Percentiles rank a stretch among this genome's conserved stretches.
Conservation (phyloP, 2,113 vertebrate species). For the Platichthys flesus region DNA sequence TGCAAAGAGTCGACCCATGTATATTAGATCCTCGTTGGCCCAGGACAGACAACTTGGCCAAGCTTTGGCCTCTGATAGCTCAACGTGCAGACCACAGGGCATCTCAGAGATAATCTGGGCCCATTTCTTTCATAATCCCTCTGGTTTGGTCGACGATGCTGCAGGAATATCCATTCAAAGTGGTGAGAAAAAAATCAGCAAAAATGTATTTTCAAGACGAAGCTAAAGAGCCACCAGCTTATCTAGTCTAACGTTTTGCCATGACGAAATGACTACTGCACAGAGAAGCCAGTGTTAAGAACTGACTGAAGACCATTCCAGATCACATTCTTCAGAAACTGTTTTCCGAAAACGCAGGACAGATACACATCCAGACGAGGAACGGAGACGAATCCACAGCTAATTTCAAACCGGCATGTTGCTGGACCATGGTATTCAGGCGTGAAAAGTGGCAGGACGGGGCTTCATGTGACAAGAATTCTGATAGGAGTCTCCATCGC, state of each 20-base stretch:
- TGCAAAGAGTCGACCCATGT: conserved; percentile 64
- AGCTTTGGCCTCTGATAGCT: conserved; percentile 66
- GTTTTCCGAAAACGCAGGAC: conserved; percentile 50
- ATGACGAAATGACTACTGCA: conserved; percentile 41
- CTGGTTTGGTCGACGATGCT: conserved; percentile 18
- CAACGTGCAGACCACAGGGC: conserved; percentile 72
- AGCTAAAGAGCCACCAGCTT: conserved; percentile 12
- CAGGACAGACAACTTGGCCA: conserved; percentile 59
- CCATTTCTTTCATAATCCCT: conserved; percentile 72
- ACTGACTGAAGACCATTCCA: conserved; percentile 48
- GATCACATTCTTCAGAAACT: conserved; percentile 50
- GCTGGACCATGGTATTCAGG: conserved; percentile 55
- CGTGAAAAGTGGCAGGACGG: conserved; percentile 55
- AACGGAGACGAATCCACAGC: conserved; percentile 49
- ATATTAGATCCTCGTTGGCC: conserved; percentile 72
- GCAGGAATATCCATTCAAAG: conserved; percentile 46
- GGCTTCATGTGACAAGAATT: conserved; percentile 78
- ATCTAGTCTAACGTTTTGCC: conserved; percentile 49
- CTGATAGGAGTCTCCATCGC: conserved; percentile 78
- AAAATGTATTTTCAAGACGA: conserved; percentile 12
- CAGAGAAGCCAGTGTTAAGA: conserved; percentile 19
- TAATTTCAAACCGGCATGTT: conserved; percentile 52
- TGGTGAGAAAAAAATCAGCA: conserved; percentile 17
- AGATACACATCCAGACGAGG: conserved; percentile 63
- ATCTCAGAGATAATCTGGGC: conserved; percentile 76